Conservation (phyloP, 2,888 invertebrate species). For the Atethmia centrago region DNA sequence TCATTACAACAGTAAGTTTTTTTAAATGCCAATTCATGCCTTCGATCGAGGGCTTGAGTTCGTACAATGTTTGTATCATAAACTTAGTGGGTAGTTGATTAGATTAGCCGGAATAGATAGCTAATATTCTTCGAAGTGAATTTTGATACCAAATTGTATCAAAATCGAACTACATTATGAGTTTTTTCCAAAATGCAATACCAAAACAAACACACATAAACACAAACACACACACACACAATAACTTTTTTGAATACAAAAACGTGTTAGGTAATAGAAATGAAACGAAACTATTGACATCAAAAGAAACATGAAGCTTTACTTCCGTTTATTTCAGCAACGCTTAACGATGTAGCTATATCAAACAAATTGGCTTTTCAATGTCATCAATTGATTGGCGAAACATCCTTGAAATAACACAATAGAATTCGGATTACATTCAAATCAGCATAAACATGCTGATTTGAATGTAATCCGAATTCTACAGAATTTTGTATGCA, state of each 20-base stretch:
- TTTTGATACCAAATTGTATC: conserved; percentile 13
- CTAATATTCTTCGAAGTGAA: conserved; percentile 5
- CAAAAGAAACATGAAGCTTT: conserved; percentile 47
- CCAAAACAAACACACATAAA: too few species aligned
- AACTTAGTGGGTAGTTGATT: conserved; percentile 25
- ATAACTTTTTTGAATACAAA: neutral
- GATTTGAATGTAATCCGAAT: too few species aligned
- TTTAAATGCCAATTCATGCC: conserved; percentile 42
- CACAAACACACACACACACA: neutral
- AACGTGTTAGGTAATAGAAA: neutral
- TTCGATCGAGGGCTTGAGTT: conserved; percentile 8
- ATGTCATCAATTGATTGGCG: conserved; percentile 62
- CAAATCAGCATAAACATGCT: conserved; percentile 40
- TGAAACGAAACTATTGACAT: neutral
- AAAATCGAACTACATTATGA: too few species aligned
- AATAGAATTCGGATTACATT: conserved; percentile 54
- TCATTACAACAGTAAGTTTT: conserved; percentile 18
- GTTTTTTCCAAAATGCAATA: neutral
- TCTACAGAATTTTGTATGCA: conserved; percentile 35
- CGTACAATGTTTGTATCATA: conserved; percentile 33
- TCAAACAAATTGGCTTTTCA: conserved; percentile 47
- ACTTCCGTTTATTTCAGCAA: conserved; percentile 45
- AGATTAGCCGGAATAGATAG: conserved; percentile 40
- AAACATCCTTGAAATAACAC: conserved; percentile 70
- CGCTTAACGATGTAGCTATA: conserved; percentile 25